phyloP scores from a whole-genome alignment of 2,797 vertebrate genomes.

The Xenops minutus region DNA sequence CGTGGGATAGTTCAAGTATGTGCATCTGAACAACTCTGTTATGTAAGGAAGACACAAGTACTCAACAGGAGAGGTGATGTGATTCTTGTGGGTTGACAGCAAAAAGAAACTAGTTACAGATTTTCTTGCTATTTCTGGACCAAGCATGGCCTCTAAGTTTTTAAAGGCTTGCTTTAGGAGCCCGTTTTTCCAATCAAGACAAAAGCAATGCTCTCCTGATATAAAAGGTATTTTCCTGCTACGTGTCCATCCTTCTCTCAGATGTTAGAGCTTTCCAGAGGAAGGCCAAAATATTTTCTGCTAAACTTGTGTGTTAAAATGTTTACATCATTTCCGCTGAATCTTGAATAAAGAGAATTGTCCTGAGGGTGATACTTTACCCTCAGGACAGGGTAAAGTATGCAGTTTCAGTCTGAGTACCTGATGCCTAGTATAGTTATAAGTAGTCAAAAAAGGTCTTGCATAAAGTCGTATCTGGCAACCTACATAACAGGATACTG shows the following conservation, averaged over 20 bases:
- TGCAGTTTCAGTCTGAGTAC: background rate
- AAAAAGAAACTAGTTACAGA: background rate
- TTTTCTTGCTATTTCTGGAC: background rate
- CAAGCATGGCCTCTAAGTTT: background rate
- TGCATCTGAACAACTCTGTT: background rate
- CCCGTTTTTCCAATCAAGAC: background rate
- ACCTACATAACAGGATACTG: background rate
- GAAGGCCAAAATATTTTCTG: background rate
- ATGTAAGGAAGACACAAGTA: background rate
- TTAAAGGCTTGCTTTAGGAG: background rate
- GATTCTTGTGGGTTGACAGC: background rate
- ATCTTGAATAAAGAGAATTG: background rate
- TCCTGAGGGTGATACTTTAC: background rate
- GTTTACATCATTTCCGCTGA: background rate
- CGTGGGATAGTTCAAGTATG: background rate
- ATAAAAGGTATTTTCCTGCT: background rate
- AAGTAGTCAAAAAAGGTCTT: background rate
- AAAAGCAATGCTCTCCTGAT: background rate
- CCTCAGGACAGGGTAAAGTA: no score
- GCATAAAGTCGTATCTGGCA: background rate
- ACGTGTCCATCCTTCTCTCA: background rate
- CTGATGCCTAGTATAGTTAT: background rate
- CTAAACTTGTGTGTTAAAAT: background rate
- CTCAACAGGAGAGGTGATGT: background rate
- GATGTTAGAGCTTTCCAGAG: conserved; percentile 35